A percentile compares a stretch with the other conserved stretches of the same genome.
Conservation (phyloP, 2,113 vertebrate genomes). For the Paraplagusia blochii region DNA sequence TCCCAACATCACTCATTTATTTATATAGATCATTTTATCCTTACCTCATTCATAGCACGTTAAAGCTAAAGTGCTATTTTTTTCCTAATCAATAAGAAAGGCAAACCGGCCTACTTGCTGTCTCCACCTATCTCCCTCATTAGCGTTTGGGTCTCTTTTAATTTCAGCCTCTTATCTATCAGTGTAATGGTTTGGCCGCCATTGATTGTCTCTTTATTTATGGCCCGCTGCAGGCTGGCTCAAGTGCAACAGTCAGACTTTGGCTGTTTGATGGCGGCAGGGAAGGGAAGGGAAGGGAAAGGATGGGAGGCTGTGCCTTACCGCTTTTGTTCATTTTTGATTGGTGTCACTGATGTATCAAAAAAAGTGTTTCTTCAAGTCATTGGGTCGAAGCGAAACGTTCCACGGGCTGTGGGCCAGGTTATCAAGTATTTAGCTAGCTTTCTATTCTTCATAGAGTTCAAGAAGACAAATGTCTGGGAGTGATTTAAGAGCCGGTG, state of each 20-base stretch:
- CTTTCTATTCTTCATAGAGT: conserved; percentile 3
- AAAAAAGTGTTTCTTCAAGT: not conserved
- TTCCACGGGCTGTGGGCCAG: conserved; percentile 12
- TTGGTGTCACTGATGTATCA: conserved; percentile 7
- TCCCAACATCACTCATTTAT: too few species aligned
- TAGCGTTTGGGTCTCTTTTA: conserved; percentile 63
- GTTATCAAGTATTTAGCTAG: conserved; percentile 34
- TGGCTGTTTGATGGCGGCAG: not conserved
- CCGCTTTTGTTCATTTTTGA: conserved; percentile 5
- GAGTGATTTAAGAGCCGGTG: conserved; percentile 19
- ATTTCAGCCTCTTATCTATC: conserved; percentile 67
- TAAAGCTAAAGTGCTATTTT: not conserved
- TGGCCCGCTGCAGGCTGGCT: conserved; percentile 14
- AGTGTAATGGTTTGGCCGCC: conserved; percentile 53
- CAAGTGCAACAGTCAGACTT: conserved; percentile 11
- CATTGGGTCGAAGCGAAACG: not conserved
- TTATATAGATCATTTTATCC: too few species aligned
- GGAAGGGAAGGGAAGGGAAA: not conserved
- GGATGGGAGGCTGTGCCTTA: not conserved
- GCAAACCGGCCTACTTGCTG: conserved; percentile 38
- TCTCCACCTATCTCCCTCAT: conserved; percentile 51
- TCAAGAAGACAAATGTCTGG: conserved; percentile 19
- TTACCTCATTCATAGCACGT: too few species aligned
- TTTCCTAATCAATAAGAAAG: conserved; percentile 55
- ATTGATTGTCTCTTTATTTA: conserved; percentile 58